Evolutionary conservation across 2,113 vertebrate species (phyloP).

Genomic region (Beaufortia kweichowensis): DNA sequence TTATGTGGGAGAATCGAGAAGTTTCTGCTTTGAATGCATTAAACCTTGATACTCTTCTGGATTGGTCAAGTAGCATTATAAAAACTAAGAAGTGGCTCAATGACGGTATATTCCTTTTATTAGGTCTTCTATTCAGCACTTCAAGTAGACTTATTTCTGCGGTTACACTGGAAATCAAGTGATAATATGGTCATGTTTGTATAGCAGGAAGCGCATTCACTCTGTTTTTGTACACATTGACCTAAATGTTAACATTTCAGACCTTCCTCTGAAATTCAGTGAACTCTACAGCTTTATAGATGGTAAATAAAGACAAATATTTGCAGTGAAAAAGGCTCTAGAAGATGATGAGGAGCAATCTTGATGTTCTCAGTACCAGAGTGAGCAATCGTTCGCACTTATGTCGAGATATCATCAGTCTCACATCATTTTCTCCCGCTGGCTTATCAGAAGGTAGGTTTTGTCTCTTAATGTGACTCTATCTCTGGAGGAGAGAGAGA

Average conservation of each 20-base stretch:
- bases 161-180: not conserved
- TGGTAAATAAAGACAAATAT: constrained; percentile 38
- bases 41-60: not conserved
- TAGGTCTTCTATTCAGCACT: not conserved
- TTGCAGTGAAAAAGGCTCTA: constrained; percentile 14
- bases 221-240: constrained; percentile 9
- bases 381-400: constrained; percentile 43
- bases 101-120: no score
- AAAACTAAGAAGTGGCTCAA: no score
- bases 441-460: constrained; percentile 30
- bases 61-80: not conserved
- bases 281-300: constrained; percentile 15
- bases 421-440: not conserved
- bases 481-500: not conserved
- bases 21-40: not conserved
- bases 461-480: constrained; percentile 37
- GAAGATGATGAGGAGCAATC: constrained; percentile 34
- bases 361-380: constrained; percentile 6
- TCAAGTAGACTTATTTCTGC: constrained; percentile 1
- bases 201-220: constrained; percentile 2
- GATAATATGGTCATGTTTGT: constrained; percentile 33
- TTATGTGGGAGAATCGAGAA: constrained; percentile 8
- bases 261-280: constrained; percentile 3
- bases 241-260: not conserved
- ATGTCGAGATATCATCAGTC: constrained; percentile 38